These are phyloP conservation scores for Polia nebulosa DNA, from an alignment of 2,888 invertebrate genomes.

Conservation along the genomic window DNA sequence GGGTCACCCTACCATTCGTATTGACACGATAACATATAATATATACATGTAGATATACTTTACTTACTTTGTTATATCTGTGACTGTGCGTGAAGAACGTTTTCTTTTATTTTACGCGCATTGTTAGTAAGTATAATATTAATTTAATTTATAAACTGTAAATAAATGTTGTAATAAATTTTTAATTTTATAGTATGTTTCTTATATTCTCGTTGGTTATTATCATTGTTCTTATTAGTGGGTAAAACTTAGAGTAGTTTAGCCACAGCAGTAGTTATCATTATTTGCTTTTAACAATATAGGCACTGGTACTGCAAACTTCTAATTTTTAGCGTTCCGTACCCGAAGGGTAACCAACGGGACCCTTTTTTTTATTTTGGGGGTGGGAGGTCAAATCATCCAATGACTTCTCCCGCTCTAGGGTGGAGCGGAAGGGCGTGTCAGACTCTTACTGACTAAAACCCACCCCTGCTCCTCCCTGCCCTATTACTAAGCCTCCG, in stretches of 20 bases:
- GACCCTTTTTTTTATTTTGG: too few species aligned
- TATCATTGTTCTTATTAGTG: neutral
- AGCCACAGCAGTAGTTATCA: neutral
- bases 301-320: too few species aligned
- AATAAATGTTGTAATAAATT: neutral
- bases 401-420: too few species aligned
- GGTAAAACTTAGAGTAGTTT: neutral
- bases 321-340: too few species aligned
- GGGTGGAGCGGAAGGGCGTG: too few species aligned
- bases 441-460: too few species aligned
- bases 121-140: neutral
- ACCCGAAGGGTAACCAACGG: too few species aligned
- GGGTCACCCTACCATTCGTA: conserved; percentile 32
- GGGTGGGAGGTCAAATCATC: too few species aligned
- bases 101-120: conserved; percentile 52
- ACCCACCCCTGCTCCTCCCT: too few species aligned
- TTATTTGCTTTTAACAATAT: neutral
- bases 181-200: neutral
- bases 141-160: neutral
- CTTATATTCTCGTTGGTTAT: neutral
- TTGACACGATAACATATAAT: conserved; percentile 45
- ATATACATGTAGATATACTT: conserved; percentile 5
- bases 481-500: too few species aligned
- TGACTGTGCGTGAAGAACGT: conserved; percentile 11
- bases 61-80: conserved; percentile 5